Conservation (phyloP, 2,113 vertebrate species). For the Oryzias woworae region DNA sequence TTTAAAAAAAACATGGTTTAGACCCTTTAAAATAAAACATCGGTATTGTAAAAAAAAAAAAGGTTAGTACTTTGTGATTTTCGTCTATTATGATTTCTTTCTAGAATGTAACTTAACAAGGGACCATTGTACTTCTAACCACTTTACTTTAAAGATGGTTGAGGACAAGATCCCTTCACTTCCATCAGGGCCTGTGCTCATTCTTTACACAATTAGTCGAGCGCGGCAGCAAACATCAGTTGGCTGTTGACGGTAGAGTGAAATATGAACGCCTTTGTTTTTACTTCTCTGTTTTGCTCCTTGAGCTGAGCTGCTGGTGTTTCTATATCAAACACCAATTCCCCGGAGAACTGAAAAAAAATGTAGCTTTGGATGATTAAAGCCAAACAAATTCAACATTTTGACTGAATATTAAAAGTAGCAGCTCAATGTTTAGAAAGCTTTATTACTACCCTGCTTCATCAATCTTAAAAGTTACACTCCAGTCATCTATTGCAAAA, state of each 20-base stretch:
- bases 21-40: too few relatives aligned
- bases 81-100: too few relatives aligned
- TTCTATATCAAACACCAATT: constrained; percentile 47
- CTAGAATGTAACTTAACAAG: too few relatives aligned
- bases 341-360: constrained; percentile 6
- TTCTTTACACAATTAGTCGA: constrained; percentile 16
- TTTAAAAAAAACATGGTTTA: too few relatives aligned
- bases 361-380: constrained; percentile 29
- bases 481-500: too few relatives aligned
- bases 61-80: too few relatives aligned
- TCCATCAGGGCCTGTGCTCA: constrained; percentile 24
- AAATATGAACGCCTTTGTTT: constrained; percentile 57
- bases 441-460: not conserved
- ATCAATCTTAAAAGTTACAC: too few relatives aligned
- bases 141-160: too few relatives aligned
- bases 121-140: too few relatives aligned
- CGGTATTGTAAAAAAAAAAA: too few relatives aligned
- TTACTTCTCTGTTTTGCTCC: constrained; percentile 35
- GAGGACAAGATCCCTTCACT: too few relatives aligned
- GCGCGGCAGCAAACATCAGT: constrained; percentile 11
- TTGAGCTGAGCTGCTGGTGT: constrained; percentile 23
- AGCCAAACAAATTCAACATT: constrained; percentile 26
- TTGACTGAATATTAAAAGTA: not conserved
- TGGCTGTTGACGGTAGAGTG: constrained; percentile 3
- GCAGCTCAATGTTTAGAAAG: not conserved